Evolutionary conservation across 2,113 vertebrate genomes (phyloP), one percentile per base, ranked within the genome.

Genomic region (Rhinoptilus africanus): DNA sequence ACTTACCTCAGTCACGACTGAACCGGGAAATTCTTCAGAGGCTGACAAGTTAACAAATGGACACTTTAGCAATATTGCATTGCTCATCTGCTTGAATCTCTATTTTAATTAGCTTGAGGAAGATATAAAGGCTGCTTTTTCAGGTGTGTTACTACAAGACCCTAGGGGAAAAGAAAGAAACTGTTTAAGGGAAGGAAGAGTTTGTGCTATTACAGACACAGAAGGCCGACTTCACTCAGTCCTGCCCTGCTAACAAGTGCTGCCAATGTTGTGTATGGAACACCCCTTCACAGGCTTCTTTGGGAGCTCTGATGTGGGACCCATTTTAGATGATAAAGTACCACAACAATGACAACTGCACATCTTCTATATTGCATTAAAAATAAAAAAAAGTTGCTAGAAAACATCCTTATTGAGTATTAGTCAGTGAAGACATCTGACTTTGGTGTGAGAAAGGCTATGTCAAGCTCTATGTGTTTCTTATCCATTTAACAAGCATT

Each of bases 31-130:
- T 48, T 73, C 89, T 87, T 94, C 84, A 82, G 92, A 91, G 95
- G 95, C 81, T 74, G 74, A 79, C 89, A 90, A 88, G 76, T 91
- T 94, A 96, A 96, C 88, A 76, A 96, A 94, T 0, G 10, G 93
- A 96, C 85, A 83, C 68, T 96, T 92, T 67, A 94, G 80, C 85
- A 92, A 95, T 89, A 76, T 81, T 69, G 24, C 17, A 51, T 53
- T 82, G 88, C 84, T 97, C 87, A 76, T 93, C 93, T 87, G 81
- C 81, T 86, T 96, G 78, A 96, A 34, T 71, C 4, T 41, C 63
- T 69, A 45, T 96, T 96, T 96, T 97, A 97, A 98, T 97, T 97
- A 94, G 27, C 57, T 34, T 6, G 90, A 93, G 76, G 79, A 91
- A 87, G 79, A 88, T 77, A 84, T 60, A 87, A 91, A 92, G 69